Evolutionary conservation across 2,888 invertebrate species (phyloP).

Genomic region (Epirrhoe tristata): DNA sequence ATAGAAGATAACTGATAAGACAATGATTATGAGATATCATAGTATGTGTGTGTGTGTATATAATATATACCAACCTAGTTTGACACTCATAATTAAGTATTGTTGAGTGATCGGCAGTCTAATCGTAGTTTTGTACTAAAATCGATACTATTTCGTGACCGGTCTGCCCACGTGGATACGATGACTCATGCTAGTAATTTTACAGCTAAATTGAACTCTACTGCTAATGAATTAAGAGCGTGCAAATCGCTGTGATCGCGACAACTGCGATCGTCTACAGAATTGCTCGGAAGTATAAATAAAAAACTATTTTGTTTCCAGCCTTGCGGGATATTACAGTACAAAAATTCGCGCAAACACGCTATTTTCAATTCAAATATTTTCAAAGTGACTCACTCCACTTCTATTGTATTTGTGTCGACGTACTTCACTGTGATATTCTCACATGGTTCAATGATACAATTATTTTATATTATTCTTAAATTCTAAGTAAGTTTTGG

Average conservation of each 20-base stretch:
- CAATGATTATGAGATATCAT: neutral
- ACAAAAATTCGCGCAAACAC: slow-evolving; percentile 56
- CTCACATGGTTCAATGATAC: slow-evolving; percentile 19
- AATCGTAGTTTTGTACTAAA: slow-evolving; percentile 59
- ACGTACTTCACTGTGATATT: slow-evolving; percentile 7
- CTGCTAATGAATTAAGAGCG: slow-evolving; percentile 44
- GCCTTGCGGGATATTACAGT: slow-evolving; percentile 60
- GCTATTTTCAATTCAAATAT: slow-evolving; percentile 54
- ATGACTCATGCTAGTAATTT: slow-evolving; percentile 63
- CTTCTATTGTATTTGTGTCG: slow-evolving; percentile 25
- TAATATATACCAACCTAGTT: slow-evolving; percentile 6
- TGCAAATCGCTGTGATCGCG: slow-evolving; percentile 49
- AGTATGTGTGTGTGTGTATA: slow-evolving; percentile 1
- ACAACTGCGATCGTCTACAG: slow-evolving; percentile 56
- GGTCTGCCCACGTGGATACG: slow-evolving; percentile 53
- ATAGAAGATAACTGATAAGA: neutral
- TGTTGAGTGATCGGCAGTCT: slow-evolving; percentile 33
- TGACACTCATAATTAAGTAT: slow-evolving; percentile 20
- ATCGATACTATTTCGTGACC: slow-evolving; percentile 72
- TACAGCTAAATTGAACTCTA: slow-evolving; percentile 58
- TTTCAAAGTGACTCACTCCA: slow-evolving; percentile 50
- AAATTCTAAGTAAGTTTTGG: slow-evolving; percentile 20
- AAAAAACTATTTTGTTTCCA: slow-evolving; percentile 58
- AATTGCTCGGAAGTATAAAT: slow-evolving; percentile 60
- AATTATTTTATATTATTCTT: slow-evolving; percentile 4